Evolutionary conservation across 2,888 invertebrate genomes (phyloP).

Genomic region (Petrolisthes manimaculis): DNA sequence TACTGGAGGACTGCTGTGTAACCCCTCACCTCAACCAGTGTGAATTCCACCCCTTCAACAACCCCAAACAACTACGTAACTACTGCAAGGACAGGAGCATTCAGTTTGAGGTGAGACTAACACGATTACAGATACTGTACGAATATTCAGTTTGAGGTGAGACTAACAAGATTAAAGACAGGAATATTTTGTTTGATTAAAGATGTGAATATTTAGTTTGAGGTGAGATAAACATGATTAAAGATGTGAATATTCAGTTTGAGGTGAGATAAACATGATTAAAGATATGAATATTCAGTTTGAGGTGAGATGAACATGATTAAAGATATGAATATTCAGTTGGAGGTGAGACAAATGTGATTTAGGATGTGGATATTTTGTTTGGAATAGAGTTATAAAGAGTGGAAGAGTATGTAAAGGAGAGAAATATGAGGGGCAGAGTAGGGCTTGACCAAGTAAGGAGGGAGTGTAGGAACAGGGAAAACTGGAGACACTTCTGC

Average conservation of each 20-base stretch:
- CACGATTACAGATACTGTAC: conserved; percentile 68
- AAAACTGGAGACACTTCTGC: too few species aligned
- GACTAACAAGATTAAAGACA: not conserved
- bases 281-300: too few species aligned
- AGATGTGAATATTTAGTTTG: conserved; percentile 69
- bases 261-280: too few species aligned
- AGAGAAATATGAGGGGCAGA: too few species aligned
- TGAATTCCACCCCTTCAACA: conserved; percentile 70
- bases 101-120: conserved; percentile 67
- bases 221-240: conserved; percentile 66
- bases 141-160: conserved; percentile 68
- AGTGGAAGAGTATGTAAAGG: too few species aligned
- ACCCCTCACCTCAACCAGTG: conserved; percentile 70
- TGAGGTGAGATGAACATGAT: conserved; percentile 60
- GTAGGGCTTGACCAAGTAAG: too few species aligned
- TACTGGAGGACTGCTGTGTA: conserved; percentile 68
- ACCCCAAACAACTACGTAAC: conserved; percentile 68
- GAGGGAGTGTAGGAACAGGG: too few species aligned
- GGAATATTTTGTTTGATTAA: conserved; percentile 66
- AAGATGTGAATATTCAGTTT: too few species aligned
- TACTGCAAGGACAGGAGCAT: conserved; percentile 69
- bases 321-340: conserved; percentile 68
- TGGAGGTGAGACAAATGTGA: conserved; percentile 67
- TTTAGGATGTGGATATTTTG: not conserved
- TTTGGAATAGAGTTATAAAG: too few species aligned